A percentile compares a stretch with the other conserved stretches of the same genome.
These are phyloP conservation scores for Gallinago paraguaiae DNA, from an alignment of 2,113 vertebrate genomes.

Conservation along the genomic window DNA sequence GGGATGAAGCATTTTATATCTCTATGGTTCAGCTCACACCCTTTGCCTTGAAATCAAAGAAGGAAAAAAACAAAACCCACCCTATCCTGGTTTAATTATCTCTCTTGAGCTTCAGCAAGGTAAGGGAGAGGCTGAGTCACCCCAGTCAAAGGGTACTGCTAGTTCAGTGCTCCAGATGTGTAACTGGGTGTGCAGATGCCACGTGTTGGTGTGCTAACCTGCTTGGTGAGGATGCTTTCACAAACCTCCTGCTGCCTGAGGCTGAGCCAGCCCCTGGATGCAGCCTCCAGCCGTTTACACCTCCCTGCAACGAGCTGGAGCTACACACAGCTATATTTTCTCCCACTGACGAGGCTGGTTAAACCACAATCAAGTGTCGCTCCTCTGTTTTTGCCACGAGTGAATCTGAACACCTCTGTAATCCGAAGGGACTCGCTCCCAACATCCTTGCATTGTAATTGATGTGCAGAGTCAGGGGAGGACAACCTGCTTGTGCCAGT, in stretches of 20 bases:
- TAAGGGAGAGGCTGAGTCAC: neutral
- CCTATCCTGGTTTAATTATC: neutral
- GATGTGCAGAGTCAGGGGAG: neutral
- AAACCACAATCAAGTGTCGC: accelerated
- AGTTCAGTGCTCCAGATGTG: neutral
- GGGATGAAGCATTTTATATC: neutral
- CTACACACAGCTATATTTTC: accelerated
- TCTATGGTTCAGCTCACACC: neutral
- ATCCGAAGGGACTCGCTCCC: neutral
- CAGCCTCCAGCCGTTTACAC: accelerated
- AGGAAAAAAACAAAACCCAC: neutral
- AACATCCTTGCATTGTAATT: accelerated
- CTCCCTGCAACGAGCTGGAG: neutral
- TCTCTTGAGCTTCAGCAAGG: neutral
- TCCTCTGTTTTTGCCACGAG: neutral
- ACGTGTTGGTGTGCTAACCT: neutral
- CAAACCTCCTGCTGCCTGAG: accelerated
- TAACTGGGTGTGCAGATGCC: neutral
- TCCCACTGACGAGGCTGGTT: neutral
- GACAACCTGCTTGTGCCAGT: neutral
- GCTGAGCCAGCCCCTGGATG: neutral
- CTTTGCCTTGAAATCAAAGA: neutral
- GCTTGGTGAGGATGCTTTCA: neutral
- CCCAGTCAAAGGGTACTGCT: neutral
- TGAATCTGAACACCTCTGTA: neutral